Percentiles rank a stretch among this genome's conserved stretches.
phyloP scores from a whole-genome alignment of 1,140 invertebrate species.

The Drosophila asahinai region DNA sequence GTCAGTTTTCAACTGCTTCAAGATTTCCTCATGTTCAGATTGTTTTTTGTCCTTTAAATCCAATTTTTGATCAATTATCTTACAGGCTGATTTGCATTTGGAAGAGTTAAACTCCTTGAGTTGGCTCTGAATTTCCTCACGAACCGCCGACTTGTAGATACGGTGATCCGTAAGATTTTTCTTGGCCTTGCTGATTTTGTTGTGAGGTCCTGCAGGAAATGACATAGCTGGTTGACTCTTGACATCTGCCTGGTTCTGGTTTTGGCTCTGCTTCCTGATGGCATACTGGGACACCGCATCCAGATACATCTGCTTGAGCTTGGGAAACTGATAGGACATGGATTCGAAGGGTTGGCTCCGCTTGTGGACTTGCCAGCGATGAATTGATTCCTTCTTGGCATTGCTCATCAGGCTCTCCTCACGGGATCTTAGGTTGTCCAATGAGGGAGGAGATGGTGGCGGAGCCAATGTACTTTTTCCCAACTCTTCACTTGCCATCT shows the following conservation, averaged over 20 bases:
- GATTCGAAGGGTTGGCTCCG: neutral
- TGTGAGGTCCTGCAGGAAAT: too few relatives aligned
- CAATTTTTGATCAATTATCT: too few relatives aligned
- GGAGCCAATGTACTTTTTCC: too few relatives aligned
- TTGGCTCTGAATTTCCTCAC: neutral
- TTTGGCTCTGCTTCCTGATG: too few relatives aligned
- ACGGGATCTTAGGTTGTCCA: neutral
- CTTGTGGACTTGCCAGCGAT: neutral
- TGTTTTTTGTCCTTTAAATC: neutral
- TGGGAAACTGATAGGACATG: neutral
- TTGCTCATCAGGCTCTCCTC: neutral
- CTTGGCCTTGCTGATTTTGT: too few relatives aligned
- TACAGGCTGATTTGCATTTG: neutral
- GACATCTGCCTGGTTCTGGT: too few relatives aligned
- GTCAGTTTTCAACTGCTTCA: neutral
- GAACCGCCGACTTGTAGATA: neutral
- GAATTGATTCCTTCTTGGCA: neutral
- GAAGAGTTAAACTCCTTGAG: neutral
- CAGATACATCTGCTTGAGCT: too few relatives aligned
- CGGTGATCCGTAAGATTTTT: neutral
- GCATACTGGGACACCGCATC: too few relatives aligned
- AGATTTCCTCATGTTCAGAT: neutral
- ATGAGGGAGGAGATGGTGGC: too few relatives aligned
- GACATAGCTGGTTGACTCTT: too few relatives aligned
- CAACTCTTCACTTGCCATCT: neutral